A percentile compares a stretch with the other conserved stretches of the same genome.
Evolutionary conservation across 2,888 invertebrate genomes (phyloP).

Genomic region (Drosophila picticornis): DNA sequence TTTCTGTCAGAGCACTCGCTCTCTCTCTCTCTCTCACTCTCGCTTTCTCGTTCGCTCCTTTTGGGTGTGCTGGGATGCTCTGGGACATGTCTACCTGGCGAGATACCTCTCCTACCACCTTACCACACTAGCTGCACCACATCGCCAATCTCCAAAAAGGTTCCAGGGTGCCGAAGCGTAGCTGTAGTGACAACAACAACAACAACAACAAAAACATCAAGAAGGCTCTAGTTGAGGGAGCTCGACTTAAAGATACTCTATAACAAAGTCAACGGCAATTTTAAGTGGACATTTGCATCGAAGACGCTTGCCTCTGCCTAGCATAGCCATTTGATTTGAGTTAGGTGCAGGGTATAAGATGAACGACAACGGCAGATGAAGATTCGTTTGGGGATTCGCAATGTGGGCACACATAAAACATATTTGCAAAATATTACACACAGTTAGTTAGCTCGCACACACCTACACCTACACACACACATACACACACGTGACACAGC

Average conservation of each 20-base stretch:
- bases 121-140: constrained; percentile 6
- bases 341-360: not conserved
- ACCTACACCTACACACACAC: constrained; percentile 2
- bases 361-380: constrained; percentile 32
- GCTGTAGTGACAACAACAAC: constrained; percentile 30
- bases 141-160: constrained; percentile 8
- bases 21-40: not conserved
- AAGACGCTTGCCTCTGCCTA: not conserved
- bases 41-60: not conserved
- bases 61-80: constrained; percentile 18
- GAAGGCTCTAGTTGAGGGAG: not conserved
- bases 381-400: constrained; percentile 55
- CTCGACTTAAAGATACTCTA: not conserved
- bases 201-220: constrained; percentile 19
- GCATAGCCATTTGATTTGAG: not conserved
- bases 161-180: constrained; percentile 59
- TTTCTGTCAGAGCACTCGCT: constrained; percentile 65
- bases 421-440: constrained; percentile 72
- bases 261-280: not conserved
- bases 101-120: not conserved
- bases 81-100: constrained; percentile 56
- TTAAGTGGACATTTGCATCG: not conserved
- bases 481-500: constrained; percentile 12
- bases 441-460: constrained; percentile 60
- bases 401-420: constrained; percentile 68